Evolutionary conservation across 2,888 invertebrate genomes (phyloP), one percentile per base, ranked within the genome.

Genomic region (Halocaridina rubra): DNA sequence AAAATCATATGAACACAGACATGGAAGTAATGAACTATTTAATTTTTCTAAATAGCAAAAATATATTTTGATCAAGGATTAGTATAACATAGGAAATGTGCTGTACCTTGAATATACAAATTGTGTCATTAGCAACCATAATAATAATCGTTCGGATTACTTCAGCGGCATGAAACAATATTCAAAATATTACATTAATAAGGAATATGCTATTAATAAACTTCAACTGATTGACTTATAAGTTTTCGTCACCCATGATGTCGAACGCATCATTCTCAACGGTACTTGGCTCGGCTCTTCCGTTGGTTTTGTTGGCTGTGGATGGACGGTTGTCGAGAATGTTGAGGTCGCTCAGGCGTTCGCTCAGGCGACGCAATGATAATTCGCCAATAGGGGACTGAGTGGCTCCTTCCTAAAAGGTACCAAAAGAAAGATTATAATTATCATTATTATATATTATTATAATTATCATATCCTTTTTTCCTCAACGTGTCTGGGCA

Each of bases 201-300:
- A 8, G 22, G 30, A 69, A 69, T 27, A 69, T 32, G 24, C 74
- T 46, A 27, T 33, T 22, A 22, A 0, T 16, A 10, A 13, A n/a
- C 39, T 24, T 24, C 46, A 29, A 46, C 33, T 71, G 61, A n/a
- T n/a, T n/a, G 33, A 75, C 81, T 91, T 90, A 93, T 88, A 93
- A 90, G 89, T 98, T 98, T 89, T 98, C 98, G 90, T 98, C 98
- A 3, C 97, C 97, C 89, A 98, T 98, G 75, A 96, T 97, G 91
- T 97, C 96, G 91, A 98, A 98, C 27, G 97, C 97, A 91, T 96
- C 95, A 91, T 97, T 97, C 90, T 96, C 96, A 30, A 91, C 90
- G 86, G 86, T 85, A 74, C 82, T 79, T 27, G 69, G 81, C 53
- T 79, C 69, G 32, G 81, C 64, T 67, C 59, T 74, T 57, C 80